phyloP scores from a whole-genome alignment of 2,888 invertebrate species.

The Tenthredo mesomela region DNA sequence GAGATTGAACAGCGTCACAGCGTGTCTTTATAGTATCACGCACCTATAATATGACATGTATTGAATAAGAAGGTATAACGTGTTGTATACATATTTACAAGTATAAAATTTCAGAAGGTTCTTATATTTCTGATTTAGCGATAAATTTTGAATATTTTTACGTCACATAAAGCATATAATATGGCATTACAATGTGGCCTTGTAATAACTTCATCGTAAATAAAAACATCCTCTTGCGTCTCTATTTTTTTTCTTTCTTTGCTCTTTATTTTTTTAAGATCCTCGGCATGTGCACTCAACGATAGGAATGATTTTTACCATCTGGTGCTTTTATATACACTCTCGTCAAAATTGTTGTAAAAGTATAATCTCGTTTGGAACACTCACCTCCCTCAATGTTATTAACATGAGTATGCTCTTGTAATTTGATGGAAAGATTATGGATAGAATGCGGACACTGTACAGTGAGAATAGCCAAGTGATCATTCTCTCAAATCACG shows the following conservation, averaged over 20 bases:
- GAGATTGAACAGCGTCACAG: background rate
- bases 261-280: background rate
- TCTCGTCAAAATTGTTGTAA: constrained; percentile 17
- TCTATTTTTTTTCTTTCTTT: background rate
- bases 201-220: background rate
- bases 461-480: background rate
- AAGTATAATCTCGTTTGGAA: constrained; percentile 14
- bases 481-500: background rate
- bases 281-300: background rate
- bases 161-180: constrained; percentile 9
- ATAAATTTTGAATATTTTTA: background rate
- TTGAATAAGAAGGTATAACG: background rate
- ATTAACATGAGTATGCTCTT: constrained; percentile 19
- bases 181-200: background rate
- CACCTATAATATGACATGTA: background rate
- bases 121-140: background rate
- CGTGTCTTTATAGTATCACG: background rate
- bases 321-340: background rate
- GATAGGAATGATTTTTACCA: constrained; percentile 16
- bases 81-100: background rate
- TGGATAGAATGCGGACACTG: background rate
- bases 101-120: background rate
- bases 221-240: background rate
- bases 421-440: constrained; percentile 19
- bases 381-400: background rate